phyloP scores from a whole-genome alignment of 2,113 vertebrate species.

The Corvus cornix region DNA sequence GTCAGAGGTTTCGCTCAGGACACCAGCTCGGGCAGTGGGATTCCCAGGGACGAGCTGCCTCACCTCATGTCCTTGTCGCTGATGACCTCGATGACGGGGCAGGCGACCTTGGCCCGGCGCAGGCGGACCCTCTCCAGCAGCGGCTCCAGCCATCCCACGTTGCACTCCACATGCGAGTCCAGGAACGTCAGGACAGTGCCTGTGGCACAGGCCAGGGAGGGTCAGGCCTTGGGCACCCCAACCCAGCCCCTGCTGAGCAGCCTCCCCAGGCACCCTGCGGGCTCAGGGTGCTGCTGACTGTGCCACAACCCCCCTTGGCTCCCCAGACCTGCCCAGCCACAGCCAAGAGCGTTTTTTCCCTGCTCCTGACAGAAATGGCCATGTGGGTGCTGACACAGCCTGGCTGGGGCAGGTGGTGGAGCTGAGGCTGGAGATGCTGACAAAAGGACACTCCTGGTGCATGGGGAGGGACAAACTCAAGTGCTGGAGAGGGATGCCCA shows the following conservation, averaged over 20 bases:
- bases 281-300: accelerated
- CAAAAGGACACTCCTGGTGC: neutral
- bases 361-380: neutral
- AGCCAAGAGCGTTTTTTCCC: accelerated
- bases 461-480: accelerated
- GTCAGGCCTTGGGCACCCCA: accelerated
- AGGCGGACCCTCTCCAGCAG: slow-evolving; percentile 87
- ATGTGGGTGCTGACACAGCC: accelerated
- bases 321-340: neutral
- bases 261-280: accelerated
- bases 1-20: neutral
- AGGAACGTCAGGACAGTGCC: slow-evolving; percentile 93
- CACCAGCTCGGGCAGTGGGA: accelerated
- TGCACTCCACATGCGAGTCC: slow-evolving; percentile 96
- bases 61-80: slow-evolving; percentile 96
- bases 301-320: accelerated
- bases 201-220: slow-evolving; percentile 5
- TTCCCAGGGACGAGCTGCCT: neutral
- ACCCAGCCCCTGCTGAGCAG: accelerated
- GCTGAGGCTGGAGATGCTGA: neutral
- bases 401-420: accelerated
- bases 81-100: slow-evolving; percentile 97
- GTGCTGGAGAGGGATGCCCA: accelerated
- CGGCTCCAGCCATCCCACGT: slow-evolving; percentile 96
- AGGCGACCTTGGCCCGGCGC: slow-evolving; percentile 86